phyloP scores from a whole-genome alignment of 2,797 vertebrate genomes.

The Neostethus bicornis region DNA sequence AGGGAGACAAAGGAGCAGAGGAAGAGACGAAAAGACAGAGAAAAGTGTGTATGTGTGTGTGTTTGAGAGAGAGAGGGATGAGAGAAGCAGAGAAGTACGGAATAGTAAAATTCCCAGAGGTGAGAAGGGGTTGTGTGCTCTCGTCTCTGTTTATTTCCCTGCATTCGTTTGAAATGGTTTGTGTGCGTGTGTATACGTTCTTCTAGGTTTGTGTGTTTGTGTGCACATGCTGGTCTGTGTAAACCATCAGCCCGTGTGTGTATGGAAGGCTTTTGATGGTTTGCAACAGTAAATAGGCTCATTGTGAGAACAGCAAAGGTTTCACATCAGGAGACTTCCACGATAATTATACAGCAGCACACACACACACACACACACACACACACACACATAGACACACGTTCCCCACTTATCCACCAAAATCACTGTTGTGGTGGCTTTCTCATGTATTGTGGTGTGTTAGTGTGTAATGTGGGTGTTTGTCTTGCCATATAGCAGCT shows the following conservation, averaged over 20 bases:
- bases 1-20: slow-evolving; percentile 85
- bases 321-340: slow-evolving; percentile 75
- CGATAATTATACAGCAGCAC: slow-evolving; percentile 72
- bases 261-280: slow-evolving; percentile 72
- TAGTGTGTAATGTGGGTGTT: slow-evolving; percentile 65
- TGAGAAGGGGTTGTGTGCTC: slow-evolving; percentile 79
- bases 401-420: slow-evolving; percentile 14
- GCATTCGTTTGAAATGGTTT: slow-evolving; percentile 81
- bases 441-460: slow-evolving; percentile 40
- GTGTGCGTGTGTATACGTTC: slow-evolving; percentile 45
- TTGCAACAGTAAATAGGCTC: slow-evolving; percentile 79
- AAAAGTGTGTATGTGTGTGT: slow-evolving; percentile 48
- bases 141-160: slow-evolving; percentile 85
- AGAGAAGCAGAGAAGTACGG: slow-evolving; percentile 81
- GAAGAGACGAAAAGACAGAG: slow-evolving; percentile 70
- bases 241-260: slow-evolving; percentile 43
- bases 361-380: slow-evolving; percentile 28
- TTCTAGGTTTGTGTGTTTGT: slow-evolving; percentile 52
- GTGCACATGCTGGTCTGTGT: slow-evolving; percentile 44
- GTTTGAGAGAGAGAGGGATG: slow-evolving; percentile 70
- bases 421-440: slow-evolving; percentile 45
- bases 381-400: slow-evolving; percentile 31
- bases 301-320: slow-evolving; percentile 79
- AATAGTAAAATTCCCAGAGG: slow-evolving; percentile 86
- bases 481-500: slow-evolving; percentile 61